These are phyloP conservation scores for Chascanopsetta lugubris DNA, from an alignment of 2,113 vertebrate species.

Conservation along the genomic window DNA sequence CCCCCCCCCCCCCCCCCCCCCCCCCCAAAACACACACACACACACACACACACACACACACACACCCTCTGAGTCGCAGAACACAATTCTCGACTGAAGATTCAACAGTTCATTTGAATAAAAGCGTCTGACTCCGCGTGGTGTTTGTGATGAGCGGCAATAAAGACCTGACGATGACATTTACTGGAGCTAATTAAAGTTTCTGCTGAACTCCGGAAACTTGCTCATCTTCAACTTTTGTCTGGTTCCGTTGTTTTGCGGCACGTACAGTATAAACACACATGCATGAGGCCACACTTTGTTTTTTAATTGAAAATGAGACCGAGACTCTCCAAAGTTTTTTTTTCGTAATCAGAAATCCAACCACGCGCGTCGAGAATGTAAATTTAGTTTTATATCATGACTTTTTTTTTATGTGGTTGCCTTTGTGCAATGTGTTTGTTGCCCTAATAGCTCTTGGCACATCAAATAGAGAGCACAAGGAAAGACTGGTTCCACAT, in stretches of 20 bases:
- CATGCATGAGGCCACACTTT: neutral
- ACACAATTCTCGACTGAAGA: conserved; percentile 20
- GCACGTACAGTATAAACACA: neutral
- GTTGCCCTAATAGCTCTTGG: conserved; percentile 34
- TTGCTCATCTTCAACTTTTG: conserved; percentile 6
- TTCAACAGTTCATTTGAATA: conserved; percentile 37
- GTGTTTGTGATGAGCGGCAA: neutral
- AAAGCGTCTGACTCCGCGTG: conserved; percentile 17
- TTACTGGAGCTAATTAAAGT: neutral
- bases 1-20: too few species aligned
- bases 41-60: too few species aligned
- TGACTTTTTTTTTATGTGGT: conserved; percentile 7
- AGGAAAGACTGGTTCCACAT: conserved; percentile 37
- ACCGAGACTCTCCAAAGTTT: neutral
- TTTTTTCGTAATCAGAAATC: neutral
- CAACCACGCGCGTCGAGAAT: neutral
- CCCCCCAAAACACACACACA: too few species aligned
- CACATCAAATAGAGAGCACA: conserved; percentile 41
- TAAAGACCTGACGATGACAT: neutral
- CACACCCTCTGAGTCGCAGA: conserved; percentile 42
- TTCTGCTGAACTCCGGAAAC: neutral
- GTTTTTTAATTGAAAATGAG: neutral
- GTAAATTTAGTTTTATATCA: neutral
- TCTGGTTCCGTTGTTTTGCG: neutral
- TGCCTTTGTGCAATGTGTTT: conserved; percentile 4